These are phyloP conservation scores for Mionectes olivaceus DNA, from an alignment of 2,797 vertebrate genomes.

Conservation along the genomic window DNA sequence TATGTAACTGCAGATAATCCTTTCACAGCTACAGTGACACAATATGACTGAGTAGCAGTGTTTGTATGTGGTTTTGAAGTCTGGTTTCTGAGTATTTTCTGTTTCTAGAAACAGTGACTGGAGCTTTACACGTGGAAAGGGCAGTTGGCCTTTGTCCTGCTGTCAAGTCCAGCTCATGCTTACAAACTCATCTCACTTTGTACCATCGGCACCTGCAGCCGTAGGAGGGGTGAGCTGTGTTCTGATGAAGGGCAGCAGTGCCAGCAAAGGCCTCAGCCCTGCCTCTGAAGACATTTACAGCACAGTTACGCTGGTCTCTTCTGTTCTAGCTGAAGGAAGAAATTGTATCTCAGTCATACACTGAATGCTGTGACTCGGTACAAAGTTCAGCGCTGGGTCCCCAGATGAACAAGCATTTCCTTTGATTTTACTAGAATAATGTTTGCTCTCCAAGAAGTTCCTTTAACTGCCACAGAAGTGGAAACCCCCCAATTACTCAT, in stretches of 20 bases:
- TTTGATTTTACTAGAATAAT: neutral
- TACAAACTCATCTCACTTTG: rapidly evolving
- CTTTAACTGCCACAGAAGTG: neutral
- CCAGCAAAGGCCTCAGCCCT: neutral
- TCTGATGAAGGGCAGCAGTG: neutral
- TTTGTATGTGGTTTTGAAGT: rapidly evolving
- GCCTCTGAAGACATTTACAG: neutral
- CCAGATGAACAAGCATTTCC: neutral
- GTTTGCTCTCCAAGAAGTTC: neutral
- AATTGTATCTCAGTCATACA: rapidly evolving
- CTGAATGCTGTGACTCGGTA: neutral
- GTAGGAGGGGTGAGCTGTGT: neutral
- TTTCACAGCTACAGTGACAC: neutral
- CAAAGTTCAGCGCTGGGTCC: neutral
- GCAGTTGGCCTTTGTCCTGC: neutral
- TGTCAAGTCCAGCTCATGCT: rapidly evolving
- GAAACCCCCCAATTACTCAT: rapidly evolving
- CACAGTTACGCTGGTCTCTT: rapidly evolving
- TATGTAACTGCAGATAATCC: rapidly evolving
- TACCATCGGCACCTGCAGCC: neutral
- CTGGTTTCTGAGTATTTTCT: neutral
- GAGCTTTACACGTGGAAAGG: neutral
- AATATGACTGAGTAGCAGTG: neutral
- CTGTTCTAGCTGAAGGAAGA: neutral
- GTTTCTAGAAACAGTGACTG: rapidly evolving